Conservation (phyloP, 2,113 vertebrate species). For the Saccopteryx leptura region DNA sequence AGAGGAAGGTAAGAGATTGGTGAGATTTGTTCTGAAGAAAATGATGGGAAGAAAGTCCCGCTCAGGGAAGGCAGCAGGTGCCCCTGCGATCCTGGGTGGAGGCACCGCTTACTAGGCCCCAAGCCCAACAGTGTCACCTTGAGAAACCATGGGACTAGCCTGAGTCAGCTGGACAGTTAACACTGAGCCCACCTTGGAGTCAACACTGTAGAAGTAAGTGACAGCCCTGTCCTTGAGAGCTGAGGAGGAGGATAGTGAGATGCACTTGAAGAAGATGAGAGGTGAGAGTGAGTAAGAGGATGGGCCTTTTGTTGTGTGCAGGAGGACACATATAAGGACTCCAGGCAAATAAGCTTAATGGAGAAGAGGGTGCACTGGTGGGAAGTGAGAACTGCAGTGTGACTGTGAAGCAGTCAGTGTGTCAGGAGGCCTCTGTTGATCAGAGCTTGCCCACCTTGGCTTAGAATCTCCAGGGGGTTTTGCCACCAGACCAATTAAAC, state of each 20-base stretch:
- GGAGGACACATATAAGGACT: not conserved
- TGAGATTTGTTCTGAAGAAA: conserved; percentile 39
- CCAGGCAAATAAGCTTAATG: not conserved
- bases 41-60: conserved; percentile 5
- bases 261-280: not conserved
- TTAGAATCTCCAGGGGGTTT: not conserved
- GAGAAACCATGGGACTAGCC: not conserved
- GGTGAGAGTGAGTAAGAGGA: not conserved
- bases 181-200: not conserved
- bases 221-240: not conserved
- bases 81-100: not conserved
- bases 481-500: not conserved
- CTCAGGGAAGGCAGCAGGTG: not conserved
- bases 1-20: conserved; percentile 95
- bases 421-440: not conserved
- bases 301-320: not conserved
- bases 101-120: not conserved
- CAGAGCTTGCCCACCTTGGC: not conserved
- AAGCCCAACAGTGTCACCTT: not conserved
- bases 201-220: not conserved
- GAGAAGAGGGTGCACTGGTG: not conserved
- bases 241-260: not conserved
- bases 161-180: not conserved
- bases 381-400: not conserved
- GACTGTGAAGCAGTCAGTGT: not conserved